These are phyloP conservation scores for Homalodisca vitripennis DNA, from an alignment of 1,140 invertebrate species.

Conservation along the genomic window DNA sequence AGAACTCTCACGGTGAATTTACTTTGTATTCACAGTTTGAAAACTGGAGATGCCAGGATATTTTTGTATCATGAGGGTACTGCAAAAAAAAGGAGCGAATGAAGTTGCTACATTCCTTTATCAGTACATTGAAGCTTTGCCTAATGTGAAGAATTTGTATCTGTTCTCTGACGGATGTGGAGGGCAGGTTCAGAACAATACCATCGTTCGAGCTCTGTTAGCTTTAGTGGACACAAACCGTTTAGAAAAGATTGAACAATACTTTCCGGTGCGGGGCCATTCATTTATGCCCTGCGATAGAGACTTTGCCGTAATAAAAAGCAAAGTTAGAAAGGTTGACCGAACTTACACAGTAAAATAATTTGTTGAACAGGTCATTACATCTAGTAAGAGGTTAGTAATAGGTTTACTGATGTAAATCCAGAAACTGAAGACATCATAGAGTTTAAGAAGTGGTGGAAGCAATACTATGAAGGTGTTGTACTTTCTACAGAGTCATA, in stretches of 20 bases:
- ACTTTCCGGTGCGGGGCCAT: slow-evolving; percentile 41
- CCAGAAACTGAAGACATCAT: slow-evolving; percentile 10
- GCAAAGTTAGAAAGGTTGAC: slow-evolving; percentile 4
- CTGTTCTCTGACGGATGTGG: slow-evolving; percentile 35
- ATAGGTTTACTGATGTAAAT: neutral
- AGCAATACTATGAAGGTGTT: too few relatives aligned
- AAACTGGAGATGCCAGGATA: slow-evolving; percentile 4
- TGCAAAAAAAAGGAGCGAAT: slow-evolving; percentile 28
- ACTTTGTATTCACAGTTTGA: slow-evolving; percentile 26
- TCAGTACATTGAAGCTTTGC: slow-evolving; percentile 19
- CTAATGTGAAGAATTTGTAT: slow-evolving; percentile 10
- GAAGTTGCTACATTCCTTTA: slow-evolving; percentile 19
- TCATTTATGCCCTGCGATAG: slow-evolving; percentile 42
- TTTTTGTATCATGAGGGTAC: slow-evolving; percentile 31
- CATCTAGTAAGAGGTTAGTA: neutral
- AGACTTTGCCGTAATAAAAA: slow-evolving; percentile 42
- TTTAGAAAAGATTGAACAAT: slow-evolving; percentile 37
- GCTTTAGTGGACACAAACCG: slow-evolving; percentile 17
- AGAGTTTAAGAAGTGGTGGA: slow-evolving; percentile 37
- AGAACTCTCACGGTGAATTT: slow-evolving; percentile 26
- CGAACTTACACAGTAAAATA: slow-evolving; percentile 7
- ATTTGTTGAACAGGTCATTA: neutral
- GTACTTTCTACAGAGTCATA: too few relatives aligned
- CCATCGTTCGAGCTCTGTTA: slow-evolving; percentile 23
- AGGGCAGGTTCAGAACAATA: slow-evolving; percentile 38